Evolutionary conservation across 2,113 vertebrate species (phyloP), one percentile per base, ranked within the genome.

Genomic region (Jacana jacana): DNA sequence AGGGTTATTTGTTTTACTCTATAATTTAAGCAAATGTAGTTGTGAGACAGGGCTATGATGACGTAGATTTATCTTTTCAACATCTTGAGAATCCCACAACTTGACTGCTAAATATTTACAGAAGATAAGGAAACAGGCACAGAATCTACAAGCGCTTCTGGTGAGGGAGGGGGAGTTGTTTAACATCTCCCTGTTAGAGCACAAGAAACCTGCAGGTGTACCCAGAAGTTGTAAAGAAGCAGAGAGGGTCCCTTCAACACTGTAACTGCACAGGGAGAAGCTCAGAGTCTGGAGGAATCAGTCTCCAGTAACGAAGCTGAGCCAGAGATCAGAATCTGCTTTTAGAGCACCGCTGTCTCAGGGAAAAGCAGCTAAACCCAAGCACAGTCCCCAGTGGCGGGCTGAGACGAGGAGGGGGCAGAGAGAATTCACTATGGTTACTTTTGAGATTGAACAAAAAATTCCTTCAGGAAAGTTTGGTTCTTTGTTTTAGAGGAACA

Each of bases 1-100:
- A 75, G 33, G 75, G 48, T 60, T 86, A 27, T 92, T 95, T 93
- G 82, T 92, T 92, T 92, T 78, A 24, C 65, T 88, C 13, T 58
- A 84, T 37, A 58, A 84, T 71, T 72, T 61, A 84, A 76, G 88
- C 35, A 55, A 70, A 88, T 60, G 70, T 27, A 65, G 52, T 40
- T 84, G 86, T 9, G 68, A 57, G 69, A 76, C n/a, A 12, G 54
- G 22, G 73, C 79, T 85, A 9, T 54, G 23, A 6, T 49, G 82
- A 90, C 28, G 13, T 28, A 64, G n/a, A 33, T 86, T 75, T 82
- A 22, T 86, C 72, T 66, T 82, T 79, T 28, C 58, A 81, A 63
- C 52, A n/a, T 71, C 89, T 87, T 48, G 78, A 89, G 89, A 79
- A 71, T 66, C 86, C 68, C 86, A 68, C 64, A 66, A 19, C 51